phyloP scores from a whole-genome alignment of 2,888 invertebrate species.

The Nebria salina region DNA sequence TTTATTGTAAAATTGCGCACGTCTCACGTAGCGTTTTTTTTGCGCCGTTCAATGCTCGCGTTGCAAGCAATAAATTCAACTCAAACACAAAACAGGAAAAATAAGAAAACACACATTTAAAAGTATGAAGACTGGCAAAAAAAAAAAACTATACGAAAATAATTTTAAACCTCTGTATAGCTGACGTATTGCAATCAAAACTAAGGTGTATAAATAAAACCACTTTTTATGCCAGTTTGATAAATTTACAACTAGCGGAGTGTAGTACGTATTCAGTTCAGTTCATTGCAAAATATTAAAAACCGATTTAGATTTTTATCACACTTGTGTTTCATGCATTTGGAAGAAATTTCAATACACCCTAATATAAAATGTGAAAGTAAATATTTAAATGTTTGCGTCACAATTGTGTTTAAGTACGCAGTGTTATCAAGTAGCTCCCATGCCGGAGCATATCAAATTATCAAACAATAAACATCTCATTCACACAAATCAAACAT shows the following conservation, averaged over 20 bases:
- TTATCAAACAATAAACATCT: slow-evolving; percentile 34
- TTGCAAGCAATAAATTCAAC: slow-evolving; percentile 26
- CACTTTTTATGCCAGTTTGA: slow-evolving; percentile 40
- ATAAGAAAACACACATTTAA: slow-evolving; percentile 15
- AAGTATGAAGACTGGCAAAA: slow-evolving; percentile 7
- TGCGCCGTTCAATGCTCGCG: not conserved
- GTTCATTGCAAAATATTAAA: slow-evolving; percentile 35
- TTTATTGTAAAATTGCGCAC: slow-evolving; percentile 37
- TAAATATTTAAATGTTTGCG: not conserved
- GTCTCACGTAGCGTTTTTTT: slow-evolving; percentile 28
- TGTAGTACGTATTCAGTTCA: slow-evolving; percentile 8
- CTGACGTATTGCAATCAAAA: slow-evolving; percentile 47
- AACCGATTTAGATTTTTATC: slow-evolving; percentile 15
- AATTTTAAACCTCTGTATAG: slow-evolving; percentile 34
- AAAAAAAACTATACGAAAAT: slow-evolving; percentile 31
- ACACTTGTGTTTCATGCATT: no score
- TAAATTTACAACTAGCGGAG: slow-evolving; percentile 38
- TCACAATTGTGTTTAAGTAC: not conserved
- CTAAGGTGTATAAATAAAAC: slow-evolving; percentile 45
- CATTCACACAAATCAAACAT: slow-evolving; percentile 22
- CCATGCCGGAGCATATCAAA: slow-evolving; percentile 15
- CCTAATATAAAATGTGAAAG: not conserved
- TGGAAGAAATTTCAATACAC: no score
- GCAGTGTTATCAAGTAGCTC: not conserved
- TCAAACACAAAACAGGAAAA: slow-evolving; percentile 5